These are phyloP conservation scores for Aldabrachelys gigantea DNA, from an alignment of 2,113 vertebrate species.

Conservation along the genomic window DNA sequence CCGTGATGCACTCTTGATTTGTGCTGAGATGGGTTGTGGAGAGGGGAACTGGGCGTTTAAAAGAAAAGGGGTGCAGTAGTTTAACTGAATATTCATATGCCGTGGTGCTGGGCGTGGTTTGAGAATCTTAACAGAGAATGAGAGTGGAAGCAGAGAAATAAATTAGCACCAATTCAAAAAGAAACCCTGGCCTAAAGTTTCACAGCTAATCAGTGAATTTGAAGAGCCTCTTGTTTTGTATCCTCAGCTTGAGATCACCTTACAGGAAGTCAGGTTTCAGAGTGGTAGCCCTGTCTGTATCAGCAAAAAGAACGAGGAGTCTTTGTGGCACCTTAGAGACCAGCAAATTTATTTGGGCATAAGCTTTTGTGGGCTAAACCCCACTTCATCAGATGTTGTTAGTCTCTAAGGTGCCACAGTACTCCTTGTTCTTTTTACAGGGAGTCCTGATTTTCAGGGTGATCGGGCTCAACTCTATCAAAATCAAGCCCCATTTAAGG, in stretches of 20 bases:
- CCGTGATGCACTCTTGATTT: neutral
- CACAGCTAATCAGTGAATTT: neutral
- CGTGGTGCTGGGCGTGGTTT: fast-evolving
- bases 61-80: neutral
- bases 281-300: too few relatives aligned
- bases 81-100: neutral
- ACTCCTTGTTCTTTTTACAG: neutral
- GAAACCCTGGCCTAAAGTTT: neutral
- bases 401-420: too few relatives aligned
- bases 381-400: too few relatives aligned
- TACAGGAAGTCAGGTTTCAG: neutral
- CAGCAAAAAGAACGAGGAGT: too few relatives aligned
- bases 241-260: neutral
- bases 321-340: too few relatives aligned
- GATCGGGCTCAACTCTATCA: neutral
- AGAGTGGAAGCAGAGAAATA: neutral
- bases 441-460: neutral
- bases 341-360: too few relatives aligned
- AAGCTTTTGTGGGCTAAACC: too few relatives aligned
- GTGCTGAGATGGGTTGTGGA: neutral
- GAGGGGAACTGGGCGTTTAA: neutral
- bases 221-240: neutral
- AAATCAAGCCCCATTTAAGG: neutral
- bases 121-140: neutral
- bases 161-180: neutral